Percentiles rank a stretch among this genome's conserved stretches.
Conservation (phyloP, 35 echinoderm and acorn worm genomes). For the Patiria miniata region DNA sequence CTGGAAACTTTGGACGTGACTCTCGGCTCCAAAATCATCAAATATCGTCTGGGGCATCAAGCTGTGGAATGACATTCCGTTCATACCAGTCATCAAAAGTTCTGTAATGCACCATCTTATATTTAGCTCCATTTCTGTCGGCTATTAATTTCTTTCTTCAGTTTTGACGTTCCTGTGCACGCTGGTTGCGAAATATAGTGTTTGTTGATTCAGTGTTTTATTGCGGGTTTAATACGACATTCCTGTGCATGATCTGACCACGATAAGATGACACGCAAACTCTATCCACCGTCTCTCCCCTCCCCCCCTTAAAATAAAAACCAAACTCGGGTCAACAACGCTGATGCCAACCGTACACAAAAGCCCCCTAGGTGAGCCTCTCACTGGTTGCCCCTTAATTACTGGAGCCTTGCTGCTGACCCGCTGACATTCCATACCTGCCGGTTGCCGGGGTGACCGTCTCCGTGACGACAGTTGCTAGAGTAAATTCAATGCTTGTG, state of each 20-base stretch:
- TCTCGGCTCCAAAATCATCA: too few relatives aligned
- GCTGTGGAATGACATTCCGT: conserved; percentile 13
- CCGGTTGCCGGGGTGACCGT: neutral
- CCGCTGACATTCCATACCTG: conserved; percentile 20
- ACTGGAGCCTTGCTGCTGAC: conserved; percentile 2
- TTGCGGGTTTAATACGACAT: neutral
- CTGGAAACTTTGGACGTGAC: too few relatives aligned
- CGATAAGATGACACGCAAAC: neutral
- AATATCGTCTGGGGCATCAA: neutral
- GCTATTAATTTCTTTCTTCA: too few relatives aligned
- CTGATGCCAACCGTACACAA: neutral
- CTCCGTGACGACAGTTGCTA: neutral
- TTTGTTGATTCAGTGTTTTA: conserved; percentile 21
- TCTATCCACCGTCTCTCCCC: too few relatives aligned
- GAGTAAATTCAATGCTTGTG: neutral
- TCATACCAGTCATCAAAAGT: neutral
- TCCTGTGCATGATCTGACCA: neutral
- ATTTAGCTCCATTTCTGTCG: too few relatives aligned
- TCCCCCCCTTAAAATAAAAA: too few relatives aligned
- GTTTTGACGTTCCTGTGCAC: too few relatives aligned
- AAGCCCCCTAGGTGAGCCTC: neutral
- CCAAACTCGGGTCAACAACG: too few relatives aligned
- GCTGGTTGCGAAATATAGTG: conserved; percentile 4
- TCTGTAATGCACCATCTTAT: too few relatives aligned
- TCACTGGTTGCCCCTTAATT: conserved; percentile 22